A percentile compares a stretch with the other conserved stretches of the same genome.
Conservation (phyloP, 2,888 invertebrate species). For the Stegana nigrithorax region DNA sequence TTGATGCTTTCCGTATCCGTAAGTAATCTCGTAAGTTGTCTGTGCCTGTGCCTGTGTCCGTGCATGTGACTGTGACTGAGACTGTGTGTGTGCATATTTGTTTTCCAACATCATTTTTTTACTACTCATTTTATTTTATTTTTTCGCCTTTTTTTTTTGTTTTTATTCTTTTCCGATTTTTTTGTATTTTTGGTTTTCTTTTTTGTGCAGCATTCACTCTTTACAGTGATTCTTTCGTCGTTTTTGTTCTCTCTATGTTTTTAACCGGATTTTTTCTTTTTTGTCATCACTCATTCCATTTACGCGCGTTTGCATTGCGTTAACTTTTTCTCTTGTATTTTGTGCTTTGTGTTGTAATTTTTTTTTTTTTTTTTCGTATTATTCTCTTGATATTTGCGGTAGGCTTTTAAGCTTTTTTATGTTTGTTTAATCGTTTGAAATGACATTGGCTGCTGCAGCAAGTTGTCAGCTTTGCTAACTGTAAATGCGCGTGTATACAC, state of each 20-base stretch:
- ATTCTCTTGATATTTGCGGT: conserved; percentile 2
- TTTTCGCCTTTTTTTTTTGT: not conserved
- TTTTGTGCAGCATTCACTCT: too few species aligned
- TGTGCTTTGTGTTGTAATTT: too few species aligned
- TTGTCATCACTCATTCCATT: too few species aligned
- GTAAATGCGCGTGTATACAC: conserved; percentile 23
- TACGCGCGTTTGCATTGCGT: too few species aligned
- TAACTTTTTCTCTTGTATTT: too few species aligned
- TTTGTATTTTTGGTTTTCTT: too few species aligned
- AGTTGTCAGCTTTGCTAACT: conserved; percentile 32
- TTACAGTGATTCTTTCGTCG: too few species aligned
- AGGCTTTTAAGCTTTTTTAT: conserved; percentile 44
- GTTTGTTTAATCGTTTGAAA: conserved; percentile 48
- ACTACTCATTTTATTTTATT: conserved; percentile 13
- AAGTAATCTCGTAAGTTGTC: conserved; percentile 54
- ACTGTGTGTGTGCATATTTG: too few species aligned
- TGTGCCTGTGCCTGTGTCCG: too few species aligned
- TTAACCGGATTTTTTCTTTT: too few species aligned
- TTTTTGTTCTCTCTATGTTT: too few species aligned
- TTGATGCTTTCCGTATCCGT: conserved; percentile 54
- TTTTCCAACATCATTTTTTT: conserved; percentile 22
- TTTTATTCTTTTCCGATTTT: conserved; percentile 1
- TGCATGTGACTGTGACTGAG: too few species aligned
- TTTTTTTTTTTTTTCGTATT: not conserved
- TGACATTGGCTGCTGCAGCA: conserved; percentile 43